Evolutionary conservation across 2,888 invertebrate genomes (phyloP).

Genomic region (Dryobota labecula): DNA sequence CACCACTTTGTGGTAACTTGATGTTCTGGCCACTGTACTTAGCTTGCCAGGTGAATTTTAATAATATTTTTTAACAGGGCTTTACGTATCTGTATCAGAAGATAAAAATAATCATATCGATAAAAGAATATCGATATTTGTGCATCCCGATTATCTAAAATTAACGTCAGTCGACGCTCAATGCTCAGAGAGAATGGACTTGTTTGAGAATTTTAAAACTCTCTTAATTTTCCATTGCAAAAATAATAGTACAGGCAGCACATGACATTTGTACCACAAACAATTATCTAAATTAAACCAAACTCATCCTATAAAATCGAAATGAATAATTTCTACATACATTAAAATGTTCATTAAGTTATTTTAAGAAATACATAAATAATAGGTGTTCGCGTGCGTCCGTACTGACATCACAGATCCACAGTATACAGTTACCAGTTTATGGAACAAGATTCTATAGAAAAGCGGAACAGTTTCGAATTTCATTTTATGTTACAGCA

Average conservation of each 20-base stretch:
- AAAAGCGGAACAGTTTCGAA: slow-evolving; percentile 52
- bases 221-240: slow-evolving; percentile 37
- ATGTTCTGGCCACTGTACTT: too few relatives aligned
- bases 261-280: not conserved
- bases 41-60: not conserved
- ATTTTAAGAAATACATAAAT: slow-evolving; percentile 56
- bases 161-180: slow-evolving; percentile 76
- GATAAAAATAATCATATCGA: slow-evolving; percentile 56
- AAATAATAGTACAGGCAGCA: not conserved
- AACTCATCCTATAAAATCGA: slow-evolving; percentile 10
- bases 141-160: slow-evolving; percentile 77
- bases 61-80: not conserved
- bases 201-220: slow-evolving; percentile 40
- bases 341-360: slow-evolving; percentile 46
- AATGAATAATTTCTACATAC: slow-evolving; percentile 13
- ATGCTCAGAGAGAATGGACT: slow-evolving; percentile 68
- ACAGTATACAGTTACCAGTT: slow-evolving; percentile 53
- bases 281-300: not conserved
- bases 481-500: slow-evolving; percentile 50
- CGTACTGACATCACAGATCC: slow-evolving; percentile 51
- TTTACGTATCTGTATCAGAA: slow-evolving; percentile 13
- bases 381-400: slow-evolving; percentile 48
- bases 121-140: slow-evolving; percentile 67
- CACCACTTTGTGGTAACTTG: too few relatives aligned
- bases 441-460: slow-evolving; percentile 49